Base-by-base conservation (phyloP, 1,140 invertebrate genomes). In the Capitella teleta region DNA sequence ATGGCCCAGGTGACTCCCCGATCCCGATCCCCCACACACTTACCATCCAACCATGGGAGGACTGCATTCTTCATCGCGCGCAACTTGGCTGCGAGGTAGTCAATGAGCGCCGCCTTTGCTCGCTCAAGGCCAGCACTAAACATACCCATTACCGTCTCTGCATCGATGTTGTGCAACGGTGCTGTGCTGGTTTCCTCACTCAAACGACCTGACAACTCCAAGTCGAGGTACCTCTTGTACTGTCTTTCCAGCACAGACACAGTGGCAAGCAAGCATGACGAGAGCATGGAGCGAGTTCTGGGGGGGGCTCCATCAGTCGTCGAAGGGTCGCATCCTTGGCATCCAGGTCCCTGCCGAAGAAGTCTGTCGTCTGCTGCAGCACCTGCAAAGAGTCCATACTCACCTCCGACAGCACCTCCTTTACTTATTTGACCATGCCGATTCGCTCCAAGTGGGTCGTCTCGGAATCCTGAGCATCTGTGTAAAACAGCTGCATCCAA, bases 81-180 rank as follows among this genome's bases (percentile, higher is more conserved):
- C 28, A 55, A 52, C 28, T 38, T 52, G 28, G 25, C 42, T 2
- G 54, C 43, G 4, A 55, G 28, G 34, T 28, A 55, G 28, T 25
- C 21, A 14, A 55, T 6, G 4, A 46, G 52, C 21, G 54, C 54
- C 47, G 36, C 38, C 21, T 44, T 44, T 14, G 46, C 34, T 28
- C 42, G 41, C n/a, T 47, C 12, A n/a, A 40, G 6, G 8, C 37
- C 25, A 16, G 54, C 34, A 43, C 28, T 43, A 28, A 55, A 52
- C 54, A 55, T 55, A n/a, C 54, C 54, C 50, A 55, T 55, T 3
- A 55, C 24, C 28, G 52, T 51, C 36, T 55, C 53, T 19, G 49
- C 42, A 44, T 55, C 53, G 2, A 55, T 55, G 24, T 55, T 55
- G 25, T 55, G 53, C 8, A 41, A 47, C 5, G 45, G 12, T 24